Evolutionary conservation across 2,113 vertebrate species (phyloP), one percentile per base, ranked within the genome.

Genomic region (Psittacula cyanocephala): DNA sequence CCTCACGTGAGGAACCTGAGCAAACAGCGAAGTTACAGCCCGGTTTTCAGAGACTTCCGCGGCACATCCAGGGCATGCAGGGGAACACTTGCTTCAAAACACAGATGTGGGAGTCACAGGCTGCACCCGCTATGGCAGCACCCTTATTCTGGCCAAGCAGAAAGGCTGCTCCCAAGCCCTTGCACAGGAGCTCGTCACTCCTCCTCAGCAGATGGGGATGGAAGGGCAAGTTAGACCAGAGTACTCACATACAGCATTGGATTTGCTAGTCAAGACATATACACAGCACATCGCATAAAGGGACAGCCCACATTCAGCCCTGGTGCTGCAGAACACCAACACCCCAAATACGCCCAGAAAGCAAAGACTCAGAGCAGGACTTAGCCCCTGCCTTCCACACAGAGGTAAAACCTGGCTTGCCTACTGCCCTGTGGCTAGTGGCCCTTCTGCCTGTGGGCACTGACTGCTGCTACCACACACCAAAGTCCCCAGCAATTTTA

Each of bases 1-100:
- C 79, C 69, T 2, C 28, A 2, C 10, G 0, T 2, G 7, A 33
- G 68, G 22, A 41, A 31, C 23, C 14, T 8, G 31, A 68, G 13
- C 24, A 5, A 77, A 55, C 53, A 25, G 33, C 53, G 16, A 4
- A 50, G 31, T 13, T 18, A 31, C 47, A 37, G 37, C 63, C 43
- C 23, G 16, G n/a, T 4, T 47, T 49, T 20, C 70, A 46, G 64
- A 9, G 2, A 6, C n/a, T 63, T 35, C 60, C 65, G 8, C 62
- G 1, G 37, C 74, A 9, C 3, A 1, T 6, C 17, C 29, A 1
- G 41, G 71, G 52, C 41, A 23, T 4, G 2, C 35, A 37, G 17
- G 37, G 19, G 10, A 75, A 19, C 60, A 22, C 12, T 33, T 10
- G 47, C 62, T 50, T 49, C 75, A 24, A 46, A 41, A 76, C 19